These are phyloP conservation scores for Cyprinodon tularosa DNA, from an alignment of 2,113 vertebrate species.

Conservation along the genomic window DNA sequence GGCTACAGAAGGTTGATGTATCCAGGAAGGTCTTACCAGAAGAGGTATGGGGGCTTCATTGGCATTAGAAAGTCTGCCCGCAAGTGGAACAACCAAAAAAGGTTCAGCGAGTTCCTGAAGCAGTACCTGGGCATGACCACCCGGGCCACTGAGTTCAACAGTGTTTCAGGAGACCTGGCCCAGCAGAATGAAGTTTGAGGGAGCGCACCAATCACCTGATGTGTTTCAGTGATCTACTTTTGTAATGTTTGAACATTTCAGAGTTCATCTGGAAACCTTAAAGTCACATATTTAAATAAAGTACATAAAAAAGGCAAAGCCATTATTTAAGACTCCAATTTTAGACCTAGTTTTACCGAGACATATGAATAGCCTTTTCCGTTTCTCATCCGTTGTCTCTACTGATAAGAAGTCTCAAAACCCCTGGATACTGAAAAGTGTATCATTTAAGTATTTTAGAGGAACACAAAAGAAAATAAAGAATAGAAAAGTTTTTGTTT, in stretches of 20 bases:
- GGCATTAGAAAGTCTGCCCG: constrained; percentile 94
- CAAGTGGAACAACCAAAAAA: constrained; percentile 98
- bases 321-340: neutral
- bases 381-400: neutral
- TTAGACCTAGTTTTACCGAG: neutral
- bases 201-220: constrained; percentile 5
- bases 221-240: constrained; percentile 38
- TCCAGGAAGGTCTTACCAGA: constrained; percentile 85
- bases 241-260: constrained; percentile 17
- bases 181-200: constrained; percentile 83
- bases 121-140: constrained; percentile 94
- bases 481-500: neutral
- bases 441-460: neutral
- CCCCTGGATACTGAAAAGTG: neutral
- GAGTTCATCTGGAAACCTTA: constrained; percentile 23
- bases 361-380: neutral
- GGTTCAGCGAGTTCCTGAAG: constrained; percentile 95
- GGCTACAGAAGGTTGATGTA: constrained; percentile 79
- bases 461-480: neutral
- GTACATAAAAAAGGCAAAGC: constrained; percentile 16
- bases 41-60: constrained; percentile 94
- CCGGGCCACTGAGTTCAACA: constrained; percentile 85
- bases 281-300: constrained; percentile 3
- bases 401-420: neutral
- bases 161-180: constrained; percentile 76